phyloP scores from a whole-genome alignment of 1,140 invertebrate genomes.

The Daktulosphaira vitifoliae region DNA sequence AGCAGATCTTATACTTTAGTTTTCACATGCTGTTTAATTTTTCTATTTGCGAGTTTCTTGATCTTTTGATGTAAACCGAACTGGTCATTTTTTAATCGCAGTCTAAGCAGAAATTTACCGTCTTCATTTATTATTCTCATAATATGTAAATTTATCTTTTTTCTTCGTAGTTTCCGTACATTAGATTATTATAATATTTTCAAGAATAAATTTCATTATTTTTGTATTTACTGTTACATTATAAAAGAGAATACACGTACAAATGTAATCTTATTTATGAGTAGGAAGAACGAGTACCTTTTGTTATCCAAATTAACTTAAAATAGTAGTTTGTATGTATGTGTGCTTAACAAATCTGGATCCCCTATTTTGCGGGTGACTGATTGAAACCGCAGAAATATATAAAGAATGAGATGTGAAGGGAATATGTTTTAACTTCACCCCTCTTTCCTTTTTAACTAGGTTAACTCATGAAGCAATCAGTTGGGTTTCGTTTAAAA shows the following conservation, averaged over 20 bases:
- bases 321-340: slow-evolving; percentile 11
- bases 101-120: too few relatives aligned
- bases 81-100: too few relatives aligned
- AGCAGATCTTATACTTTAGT: too few relatives aligned
- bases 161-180: too few relatives aligned
- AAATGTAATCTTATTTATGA: neutral
- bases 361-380: slow-evolving; percentile 29
- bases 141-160: too few relatives aligned
- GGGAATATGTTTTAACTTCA: neutral
- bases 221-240: too few relatives aligned
- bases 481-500: slow-evolving; percentile 29
- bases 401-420: neutral
- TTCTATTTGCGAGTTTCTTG: too few relatives aligned
- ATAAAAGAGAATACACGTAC: neutral
- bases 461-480: slow-evolving; percentile 21
- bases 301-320: slow-evolving; percentile 34
- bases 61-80: too few relatives aligned
- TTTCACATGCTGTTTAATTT: too few relatives aligned
- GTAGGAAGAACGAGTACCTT: slow-evolving; percentile 8
- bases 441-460: slow-evolving; percentile 20
- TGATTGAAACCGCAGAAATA: slow-evolving; percentile 33
- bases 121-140: too few relatives aligned
- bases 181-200: too few relatives aligned
- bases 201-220: too few relatives aligned
- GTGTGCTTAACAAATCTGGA: slow-evolving; percentile 30